Evolutionary conservation across 2,888 invertebrate species (phyloP).

Genomic region (Ornithoptera priamus): DNA sequence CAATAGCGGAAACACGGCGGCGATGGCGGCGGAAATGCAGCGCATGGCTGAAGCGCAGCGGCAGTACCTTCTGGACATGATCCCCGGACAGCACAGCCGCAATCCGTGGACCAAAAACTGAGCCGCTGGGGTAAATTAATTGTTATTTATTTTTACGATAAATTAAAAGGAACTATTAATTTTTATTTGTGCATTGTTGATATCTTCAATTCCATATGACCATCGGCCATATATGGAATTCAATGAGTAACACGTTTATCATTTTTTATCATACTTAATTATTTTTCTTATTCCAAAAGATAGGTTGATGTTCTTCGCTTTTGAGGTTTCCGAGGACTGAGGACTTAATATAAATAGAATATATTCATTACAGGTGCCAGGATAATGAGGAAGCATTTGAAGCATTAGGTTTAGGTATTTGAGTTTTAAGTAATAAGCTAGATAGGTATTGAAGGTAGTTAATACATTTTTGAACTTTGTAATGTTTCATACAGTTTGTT

Average conservation of each 20-base stretch:
- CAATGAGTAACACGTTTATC: too few species aligned
- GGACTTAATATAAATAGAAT: background rate
- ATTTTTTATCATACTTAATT: too few species aligned
- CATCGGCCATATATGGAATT: too few species aligned
- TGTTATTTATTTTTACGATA: background rate
- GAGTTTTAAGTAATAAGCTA: slow-evolving; percentile 37
- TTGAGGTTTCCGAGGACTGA: too few species aligned
- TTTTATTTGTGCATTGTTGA: too few species aligned
- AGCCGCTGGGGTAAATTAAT: slow-evolving; percentile 27
- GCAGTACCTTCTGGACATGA: slow-evolving; percentile 98
- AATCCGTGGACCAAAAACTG: slow-evolving; percentile 75
- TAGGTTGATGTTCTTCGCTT: too few species aligned
- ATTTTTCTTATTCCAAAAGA: too few species aligned
- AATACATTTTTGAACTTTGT: slow-evolving; percentile 18
- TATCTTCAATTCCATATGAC: too few species aligned
- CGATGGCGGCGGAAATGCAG: slow-evolving; percentile 85
- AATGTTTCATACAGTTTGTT: slow-evolving; percentile 17
- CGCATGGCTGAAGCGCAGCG: slow-evolving; percentile 93
- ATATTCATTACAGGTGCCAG: slow-evolving; percentile 25
- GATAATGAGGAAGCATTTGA: slow-evolving; percentile 31
- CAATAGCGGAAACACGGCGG: slow-evolving; percentile 60
- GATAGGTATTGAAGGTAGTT: slow-evolving; percentile 33
- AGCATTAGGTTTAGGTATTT: slow-evolving; percentile 31
- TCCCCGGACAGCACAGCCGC: slow-evolving; percentile 81
- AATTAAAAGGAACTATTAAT: too few species aligned